Base-by-base conservation (phyloP, 2,888 invertebrate species). In the Ornithoptera priamus region DNA sequence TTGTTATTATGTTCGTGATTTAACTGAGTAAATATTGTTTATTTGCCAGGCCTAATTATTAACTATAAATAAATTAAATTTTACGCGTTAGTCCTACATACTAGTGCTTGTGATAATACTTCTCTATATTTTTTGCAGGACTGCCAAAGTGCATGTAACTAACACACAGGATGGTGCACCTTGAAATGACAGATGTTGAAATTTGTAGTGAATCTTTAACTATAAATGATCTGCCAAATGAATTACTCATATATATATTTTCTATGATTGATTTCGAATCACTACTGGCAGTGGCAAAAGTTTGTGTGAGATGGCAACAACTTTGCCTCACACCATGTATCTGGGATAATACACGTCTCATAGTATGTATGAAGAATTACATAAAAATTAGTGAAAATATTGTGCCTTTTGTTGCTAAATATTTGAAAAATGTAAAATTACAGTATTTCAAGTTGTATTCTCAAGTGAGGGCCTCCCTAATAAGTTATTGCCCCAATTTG, bases 401-500 rank as follows among this genome's bases (percentile, higher is more conserved):
- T 81, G 91, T 93, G 81, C 93, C 93, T 78, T 91, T 90, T 81
- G 92, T 93, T 71, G 90, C 92, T 72, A 89, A 88, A 80, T 92
- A 92, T 86, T 86, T 93, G 72, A 93, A 93, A 78, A 87, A 91
- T 85, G 92, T 93, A 30, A 93, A 93, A 85, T 79, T 93, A 75
- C 93, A 93, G 87, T 93, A 93, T 87, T 93, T 93, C 76, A 93
- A 93, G 78, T 85, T 93, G 78, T 93, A 93, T 85, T 88, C 90
- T 75, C 92, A 93, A 83, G 89, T 93, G 68, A 86, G 93, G 80
- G 80, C 88, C 78, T 92, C 93, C 76, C 79, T 93, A 68, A 91
- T 92, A 76, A 91, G 86, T 74, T 89, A 91, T 78, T 93, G 93
- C 75, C 93, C 93, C 65, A 93, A 93, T 80, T 80, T 93, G 75